Conservation (phyloP, 2,113 vertebrate genomes). For the Chunga burmeisteri region DNA sequence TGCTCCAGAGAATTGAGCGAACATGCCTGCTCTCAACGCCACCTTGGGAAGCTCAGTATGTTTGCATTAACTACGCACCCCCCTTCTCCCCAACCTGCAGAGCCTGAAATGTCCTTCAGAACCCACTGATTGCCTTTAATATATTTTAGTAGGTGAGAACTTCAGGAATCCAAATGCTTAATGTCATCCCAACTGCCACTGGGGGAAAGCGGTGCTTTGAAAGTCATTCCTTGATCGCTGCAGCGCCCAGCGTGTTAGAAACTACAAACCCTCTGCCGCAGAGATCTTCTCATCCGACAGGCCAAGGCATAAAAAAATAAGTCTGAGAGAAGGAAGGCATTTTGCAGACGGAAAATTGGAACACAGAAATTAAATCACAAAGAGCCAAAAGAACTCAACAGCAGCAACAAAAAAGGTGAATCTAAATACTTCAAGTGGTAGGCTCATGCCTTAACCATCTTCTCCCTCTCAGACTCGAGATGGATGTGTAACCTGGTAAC, state of each 20-base stretch:
- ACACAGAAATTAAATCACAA: neutral
- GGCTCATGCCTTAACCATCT: neutral
- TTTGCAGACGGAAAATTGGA: neutral
- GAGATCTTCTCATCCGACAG: neutral
- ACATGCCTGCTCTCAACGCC: fast-evolving
- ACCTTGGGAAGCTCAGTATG: neutral
- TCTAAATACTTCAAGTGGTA: fast-evolving
- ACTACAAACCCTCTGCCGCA: neutral
- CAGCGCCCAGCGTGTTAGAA: fast-evolving
- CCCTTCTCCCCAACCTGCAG: neutral
- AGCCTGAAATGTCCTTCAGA: neutral
- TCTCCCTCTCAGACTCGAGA: neutral
- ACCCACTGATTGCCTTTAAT: neutral
- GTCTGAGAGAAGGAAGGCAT: neutral
- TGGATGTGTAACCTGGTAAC: fast-evolving
- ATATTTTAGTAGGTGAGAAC: neutral
- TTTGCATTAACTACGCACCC: fast-evolving
- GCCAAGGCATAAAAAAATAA: too few relatives aligned
- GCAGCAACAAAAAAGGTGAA: neutral
- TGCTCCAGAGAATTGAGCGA: neutral
- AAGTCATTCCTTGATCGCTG: neutral
- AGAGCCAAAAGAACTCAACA: neutral
- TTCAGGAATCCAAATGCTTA: neutral
- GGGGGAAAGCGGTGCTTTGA: neutral
- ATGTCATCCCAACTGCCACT: neutral